Base-by-base conservation (phyloP, 2,797 vertebrate genomes). In the Sphenopsis melanotis region DNA sequence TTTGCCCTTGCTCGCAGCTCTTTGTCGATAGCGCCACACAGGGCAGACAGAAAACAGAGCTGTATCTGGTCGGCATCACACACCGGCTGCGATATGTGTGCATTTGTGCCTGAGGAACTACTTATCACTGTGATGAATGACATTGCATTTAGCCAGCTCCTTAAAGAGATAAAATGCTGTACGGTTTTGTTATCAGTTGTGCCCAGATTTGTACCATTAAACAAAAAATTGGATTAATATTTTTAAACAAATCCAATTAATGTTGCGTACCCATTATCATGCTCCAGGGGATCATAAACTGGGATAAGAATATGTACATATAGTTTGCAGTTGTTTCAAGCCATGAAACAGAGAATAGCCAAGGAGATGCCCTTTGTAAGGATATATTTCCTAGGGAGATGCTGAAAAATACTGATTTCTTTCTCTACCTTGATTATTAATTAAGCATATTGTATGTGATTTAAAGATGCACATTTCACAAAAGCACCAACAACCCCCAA, bases 21-120 rank as follows among this genome's bases (percentile, higher is more conserved):
- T 55, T 24, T 56, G 92, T 49, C 8, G 0, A 72, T 66, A 78
- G 85, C 2, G 0, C 80, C 55, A 12, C 1, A 0, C 46, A 68
- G 59, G 80, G 56, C 47, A 79, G 96, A 96, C 77, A 95, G 85
- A 94, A 96, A 93, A 23, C 96, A 96, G 95, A 91, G 83, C 80
- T 64, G 74, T 52, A 11, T 94, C 96, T 95, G 96, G 55, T 91
- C 10, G 57, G 5, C 92, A 71, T 96, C 95, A 94, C 0, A 3
- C 55, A 8, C 0, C 0, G 56, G 3, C 61, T 61, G 77, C 1
- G 1, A 55, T 84, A 42, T 2, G n/a, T 55, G 61, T 2, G 1
- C 11, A 15, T 74, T 85, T 86, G 75, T 34, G 91, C 91, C 93
- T 79, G 86, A 95, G 91, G 85, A 96, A 5, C 88, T 50, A 39